Evolutionary conservation across 2,113 vertebrate species (phyloP).

Genomic region (Balaeniceps rex): DNA sequence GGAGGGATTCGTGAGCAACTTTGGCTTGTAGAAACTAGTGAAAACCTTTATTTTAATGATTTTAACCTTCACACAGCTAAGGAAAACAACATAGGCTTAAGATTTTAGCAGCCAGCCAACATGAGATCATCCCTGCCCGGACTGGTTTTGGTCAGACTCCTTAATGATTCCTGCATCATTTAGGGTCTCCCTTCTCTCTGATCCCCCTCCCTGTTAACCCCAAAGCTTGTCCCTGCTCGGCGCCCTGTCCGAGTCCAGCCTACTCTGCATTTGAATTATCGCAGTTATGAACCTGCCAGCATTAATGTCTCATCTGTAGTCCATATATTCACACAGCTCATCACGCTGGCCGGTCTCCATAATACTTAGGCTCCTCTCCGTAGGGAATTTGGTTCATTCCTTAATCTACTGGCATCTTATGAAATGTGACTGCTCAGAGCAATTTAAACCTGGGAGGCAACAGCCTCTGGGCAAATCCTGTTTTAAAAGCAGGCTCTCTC

Average conservation of each 20-base stretch:
- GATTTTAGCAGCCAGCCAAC: not conserved
- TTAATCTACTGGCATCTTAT: not conserved
- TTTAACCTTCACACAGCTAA: not conserved
- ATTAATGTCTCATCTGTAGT: not conserved
- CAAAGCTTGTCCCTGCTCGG: not conserved
- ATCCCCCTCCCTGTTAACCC: not conserved
- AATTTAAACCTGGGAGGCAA: not conserved
- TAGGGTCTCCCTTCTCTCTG: not conserved
- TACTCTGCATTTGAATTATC: not conserved
- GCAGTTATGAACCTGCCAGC: not conserved
- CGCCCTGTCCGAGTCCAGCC: fast-evolving
- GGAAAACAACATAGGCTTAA: not conserved
- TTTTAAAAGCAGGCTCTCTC: not conserved
- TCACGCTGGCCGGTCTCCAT: fast-evolving
- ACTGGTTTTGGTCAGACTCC: not conserved
- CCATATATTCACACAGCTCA: not conserved
- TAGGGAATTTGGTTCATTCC: not conserved
- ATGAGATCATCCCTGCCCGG: fast-evolving
- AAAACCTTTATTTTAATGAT: not conserved
- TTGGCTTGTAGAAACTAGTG: fast-evolving
- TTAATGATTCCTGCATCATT: not conserved
- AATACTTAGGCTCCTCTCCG: not conserved
- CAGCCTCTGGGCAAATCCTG: not conserved
- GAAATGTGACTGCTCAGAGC: not conserved
- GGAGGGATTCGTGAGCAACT: not conserved